Evolutionary conservation across 1,140 invertebrate genomes (phyloP).

Genomic region (Agrypnia vestita): DNA sequence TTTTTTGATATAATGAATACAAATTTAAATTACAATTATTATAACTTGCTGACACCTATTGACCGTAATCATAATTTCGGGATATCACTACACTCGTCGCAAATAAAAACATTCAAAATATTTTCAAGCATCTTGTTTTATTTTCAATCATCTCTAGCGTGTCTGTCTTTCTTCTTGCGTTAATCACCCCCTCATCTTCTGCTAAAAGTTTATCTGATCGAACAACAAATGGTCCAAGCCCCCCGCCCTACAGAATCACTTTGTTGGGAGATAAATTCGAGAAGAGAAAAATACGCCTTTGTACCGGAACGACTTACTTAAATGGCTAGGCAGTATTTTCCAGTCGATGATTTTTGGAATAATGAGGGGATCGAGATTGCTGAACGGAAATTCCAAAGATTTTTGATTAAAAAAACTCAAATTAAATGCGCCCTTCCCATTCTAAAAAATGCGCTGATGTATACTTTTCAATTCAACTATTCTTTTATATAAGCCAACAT

Average conservation of each 20-base stretch:
- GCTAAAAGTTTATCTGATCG: constrained; percentile 27
- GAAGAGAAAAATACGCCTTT: neutral
- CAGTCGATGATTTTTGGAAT: constrained; percentile 22
- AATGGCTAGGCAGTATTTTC: neutral
- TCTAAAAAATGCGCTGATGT: neutral
- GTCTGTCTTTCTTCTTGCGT: constrained; percentile 11
- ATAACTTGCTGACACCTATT: too few relatives aligned
- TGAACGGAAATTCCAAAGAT: constrained; percentile 6
- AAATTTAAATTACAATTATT: too few relatives aligned
- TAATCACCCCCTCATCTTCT: neutral
- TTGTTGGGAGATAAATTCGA: constrained; percentile 2
- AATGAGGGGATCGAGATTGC: neutral
- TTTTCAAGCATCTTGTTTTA: too few relatives aligned
- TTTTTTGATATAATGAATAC: too few relatives aligned
- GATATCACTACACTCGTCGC: too few relatives aligned
- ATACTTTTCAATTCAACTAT: neutral
- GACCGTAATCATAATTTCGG: too few relatives aligned
- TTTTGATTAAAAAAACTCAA: constrained; percentile 6
- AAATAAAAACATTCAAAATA: too few relatives aligned
- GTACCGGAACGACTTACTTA: constrained; percentile 1
- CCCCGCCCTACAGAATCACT: neutral
- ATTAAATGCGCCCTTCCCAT: too few relatives aligned
- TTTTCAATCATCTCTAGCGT: neutral
- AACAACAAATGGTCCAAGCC: constrained; percentile 1
- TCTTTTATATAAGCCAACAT: neutral